These are phyloP conservation scores for Thera obeliscata DNA, from an alignment of 2,888 invertebrate species.

Conservation along the genomic window DNA sequence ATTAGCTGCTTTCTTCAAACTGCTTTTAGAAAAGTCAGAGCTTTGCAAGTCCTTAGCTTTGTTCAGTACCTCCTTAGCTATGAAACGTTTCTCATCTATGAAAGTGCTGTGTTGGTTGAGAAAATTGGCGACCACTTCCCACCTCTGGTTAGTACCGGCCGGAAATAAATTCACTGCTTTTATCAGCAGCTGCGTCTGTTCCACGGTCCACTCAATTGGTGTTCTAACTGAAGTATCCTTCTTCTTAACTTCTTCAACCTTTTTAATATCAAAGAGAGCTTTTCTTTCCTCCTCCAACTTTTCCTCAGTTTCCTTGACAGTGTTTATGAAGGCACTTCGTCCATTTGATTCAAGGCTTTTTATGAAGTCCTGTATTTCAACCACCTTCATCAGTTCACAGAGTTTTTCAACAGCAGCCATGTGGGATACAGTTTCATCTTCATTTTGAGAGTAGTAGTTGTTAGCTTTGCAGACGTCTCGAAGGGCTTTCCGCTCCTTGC, in stretches of 20 bases:
- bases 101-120: conserved; percentile 93
- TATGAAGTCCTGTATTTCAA: conserved; percentile 91
- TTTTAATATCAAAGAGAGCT: conserved; percentile 82
- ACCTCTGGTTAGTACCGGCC: conserved; percentile 95
- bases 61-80: conserved; percentile 95
- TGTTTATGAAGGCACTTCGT: conserved; percentile 86
- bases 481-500: conserved; percentile 93
- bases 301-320: conserved; percentile 89
- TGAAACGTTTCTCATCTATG: conserved; percentile 85
- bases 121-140: conserved; percentile 98
- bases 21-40: conserved; percentile 92
- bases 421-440: conserved; percentile 89
- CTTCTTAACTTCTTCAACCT: conserved; percentile 76
- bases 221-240: conserved; percentile 73
- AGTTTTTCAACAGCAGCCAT: conserved; percentile 97
- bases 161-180: conserved; percentile 99
- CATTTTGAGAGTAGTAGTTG: conserved; percentile 90
- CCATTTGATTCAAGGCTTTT: conserved; percentile 87
- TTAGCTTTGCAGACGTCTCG: conserved; percentile 91
- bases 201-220: conserved; percentile 90
- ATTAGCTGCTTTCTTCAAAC: conserved; percentile 94
- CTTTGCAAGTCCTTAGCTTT: conserved; percentile 98
- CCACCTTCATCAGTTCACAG: conserved; percentile 90
- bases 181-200: conserved; percentile 94
- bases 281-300: conserved; percentile 91